Conservation (phyloP, 1,140 invertebrate species). For the Hypothenemus hampei region DNA sequence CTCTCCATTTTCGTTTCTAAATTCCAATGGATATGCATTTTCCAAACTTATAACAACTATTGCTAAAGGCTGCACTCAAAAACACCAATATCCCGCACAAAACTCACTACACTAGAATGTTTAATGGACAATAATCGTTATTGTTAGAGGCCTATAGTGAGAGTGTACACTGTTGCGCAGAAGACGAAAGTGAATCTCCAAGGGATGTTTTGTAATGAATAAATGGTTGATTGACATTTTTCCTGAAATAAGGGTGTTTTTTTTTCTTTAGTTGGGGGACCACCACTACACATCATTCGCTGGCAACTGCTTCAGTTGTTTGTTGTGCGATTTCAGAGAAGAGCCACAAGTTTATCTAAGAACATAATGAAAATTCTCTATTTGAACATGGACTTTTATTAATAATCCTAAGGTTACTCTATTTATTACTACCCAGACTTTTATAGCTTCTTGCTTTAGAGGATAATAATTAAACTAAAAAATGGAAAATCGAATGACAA, state of each 20-base stretch:
- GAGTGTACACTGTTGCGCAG: no score
- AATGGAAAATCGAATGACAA: slow-evolving; percentile 22
- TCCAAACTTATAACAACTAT: no score
- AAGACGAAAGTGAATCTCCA: no score
- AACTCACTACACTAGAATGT: no score
- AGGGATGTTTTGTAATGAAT: no score
- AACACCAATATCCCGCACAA: no score
- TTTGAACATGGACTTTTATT: slow-evolving; percentile 6
- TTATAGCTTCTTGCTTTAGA: slow-evolving; percentile 37
- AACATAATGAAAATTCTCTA: slow-evolving; percentile 6
- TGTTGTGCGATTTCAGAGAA: not conserved
- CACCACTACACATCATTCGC: not conserved
- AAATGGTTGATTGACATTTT: no score
- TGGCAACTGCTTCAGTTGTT: slow-evolving; percentile 7
- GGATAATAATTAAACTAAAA: slow-evolving; percentile 25
- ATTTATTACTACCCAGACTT: slow-evolving; percentile 28
- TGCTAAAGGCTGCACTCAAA: no score
- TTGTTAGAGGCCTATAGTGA: no score
- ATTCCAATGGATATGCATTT: no score
- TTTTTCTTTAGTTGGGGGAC: not conserved
- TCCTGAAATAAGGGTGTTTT: not conserved
- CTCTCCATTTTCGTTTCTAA: not conserved
- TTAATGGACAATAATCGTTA: no score
- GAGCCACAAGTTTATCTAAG: slow-evolving; percentile 1
- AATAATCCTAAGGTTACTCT: slow-evolving; percentile 19